A percentile compares a stretch with the other conserved stretches of the same genome.
phyloP scores from a whole-genome alignment of 2,113 vertebrate genomes.

The Hepsetus odoe region DNA sequence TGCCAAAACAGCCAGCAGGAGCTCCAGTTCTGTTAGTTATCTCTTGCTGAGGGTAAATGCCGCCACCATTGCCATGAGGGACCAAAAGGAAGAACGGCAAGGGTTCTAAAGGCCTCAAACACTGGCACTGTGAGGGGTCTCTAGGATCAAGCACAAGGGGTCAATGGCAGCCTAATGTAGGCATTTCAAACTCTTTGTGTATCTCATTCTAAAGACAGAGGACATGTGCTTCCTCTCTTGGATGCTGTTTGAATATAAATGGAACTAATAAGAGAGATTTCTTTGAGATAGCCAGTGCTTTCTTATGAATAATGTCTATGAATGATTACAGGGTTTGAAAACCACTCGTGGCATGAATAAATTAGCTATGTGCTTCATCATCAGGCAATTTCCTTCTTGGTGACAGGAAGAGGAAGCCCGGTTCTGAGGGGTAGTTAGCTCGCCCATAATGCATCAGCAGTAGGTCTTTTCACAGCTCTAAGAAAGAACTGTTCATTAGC shows the following conservation, averaged over 20 bases:
- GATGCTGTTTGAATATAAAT: slow-evolving; percentile 39
- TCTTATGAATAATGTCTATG: slow-evolving; percentile 27
- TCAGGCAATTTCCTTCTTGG: background rate
- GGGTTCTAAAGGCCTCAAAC: slow-evolving; percentile 25
- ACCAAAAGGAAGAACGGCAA: slow-evolving; percentile 25
- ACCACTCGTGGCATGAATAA: slow-evolving; percentile 8
- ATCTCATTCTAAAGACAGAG: slow-evolving; percentile 49
- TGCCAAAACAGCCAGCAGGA: slow-evolving; percentile 59
- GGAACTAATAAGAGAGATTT: slow-evolving; percentile 29
- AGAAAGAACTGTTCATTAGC: background rate
- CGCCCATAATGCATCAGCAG: background rate
- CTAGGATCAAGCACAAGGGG: background rate
- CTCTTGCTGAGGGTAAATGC: slow-evolving; percentile 59
- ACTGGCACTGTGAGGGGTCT: slow-evolving; percentile 49
- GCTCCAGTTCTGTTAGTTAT: slow-evolving; percentile 50
- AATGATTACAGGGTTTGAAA: slow-evolving; percentile 25
- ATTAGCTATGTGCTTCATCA: slow-evolving; percentile 13
- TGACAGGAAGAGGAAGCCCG: slow-evolving; percentile 9
- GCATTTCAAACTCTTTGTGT: slow-evolving; percentile 61
- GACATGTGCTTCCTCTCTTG: slow-evolving; percentile 65
- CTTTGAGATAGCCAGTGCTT: background rate
- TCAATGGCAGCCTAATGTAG: slow-evolving; percentile 53
- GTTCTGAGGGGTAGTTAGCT: background rate
- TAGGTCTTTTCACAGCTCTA: background rate
- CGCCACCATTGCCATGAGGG: slow-evolving; percentile 45